A percentile compares a stretch with the other conserved stretches of the same genome.
These are phyloP conservation scores for Drosophila borborema DNA, from an alignment of 2,888 invertebrate genomes.

Conservation along the genomic window DNA sequence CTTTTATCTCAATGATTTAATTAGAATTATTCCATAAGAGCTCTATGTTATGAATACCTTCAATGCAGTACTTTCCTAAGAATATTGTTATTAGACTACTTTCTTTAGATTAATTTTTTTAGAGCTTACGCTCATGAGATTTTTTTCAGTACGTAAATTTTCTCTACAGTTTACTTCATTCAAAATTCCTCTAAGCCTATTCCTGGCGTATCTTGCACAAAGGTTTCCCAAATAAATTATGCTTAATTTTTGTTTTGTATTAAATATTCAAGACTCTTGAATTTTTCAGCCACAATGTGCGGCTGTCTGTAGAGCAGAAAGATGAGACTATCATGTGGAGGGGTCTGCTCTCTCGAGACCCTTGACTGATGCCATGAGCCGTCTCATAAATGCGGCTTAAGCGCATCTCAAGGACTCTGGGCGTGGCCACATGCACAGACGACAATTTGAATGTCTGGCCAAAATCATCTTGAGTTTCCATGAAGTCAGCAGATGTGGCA, in stretches of 20 bases:
- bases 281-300: background rate
- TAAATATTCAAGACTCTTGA: background rate
- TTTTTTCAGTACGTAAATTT: background rate
- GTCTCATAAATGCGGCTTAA: slow-evolving; percentile 28
- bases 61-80: too few species aligned
- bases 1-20: too few species aligned
- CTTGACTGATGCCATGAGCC: slow-evolving; percentile 16
- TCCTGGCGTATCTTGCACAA: background rate
- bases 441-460: slow-evolving; percentile 13
- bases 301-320: background rate
- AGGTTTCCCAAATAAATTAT: background rate
- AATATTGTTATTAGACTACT: too few species aligned
- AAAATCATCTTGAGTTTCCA: slow-evolving; percentile 21
- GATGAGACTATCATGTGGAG: slow-evolving; percentile 1
- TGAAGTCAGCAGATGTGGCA: slow-evolving; percentile 21
- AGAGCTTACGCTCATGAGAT: too few species aligned
- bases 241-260: background rate
- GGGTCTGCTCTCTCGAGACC: slow-evolving; percentile 7
- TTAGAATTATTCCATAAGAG: too few species aligned
- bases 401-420: slow-evolving; percentile 34
- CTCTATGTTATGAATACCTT: too few species aligned
- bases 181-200: background rate
- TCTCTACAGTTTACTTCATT: background rate
- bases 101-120: too few species aligned
- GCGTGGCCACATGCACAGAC: slow-evolving; percentile 12